Evolutionary conservation across 2,113 vertebrate species (phyloP), one percentile per base, ranked within the genome.

Genomic region (Brachyistius frenatus): DNA sequence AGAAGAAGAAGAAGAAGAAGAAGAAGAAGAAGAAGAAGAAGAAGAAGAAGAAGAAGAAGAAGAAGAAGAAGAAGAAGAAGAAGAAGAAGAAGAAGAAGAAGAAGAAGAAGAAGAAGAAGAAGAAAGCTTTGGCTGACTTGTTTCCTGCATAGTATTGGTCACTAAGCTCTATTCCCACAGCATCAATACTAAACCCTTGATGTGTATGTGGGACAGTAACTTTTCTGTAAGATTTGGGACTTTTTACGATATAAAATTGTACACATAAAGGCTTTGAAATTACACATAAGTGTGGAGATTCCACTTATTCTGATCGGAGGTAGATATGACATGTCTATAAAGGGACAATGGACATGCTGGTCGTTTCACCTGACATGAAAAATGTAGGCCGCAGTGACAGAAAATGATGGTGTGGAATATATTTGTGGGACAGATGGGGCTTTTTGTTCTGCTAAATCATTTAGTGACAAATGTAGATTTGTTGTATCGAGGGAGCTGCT

Each of bases 361-460:
- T 44, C 41, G 41, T 44, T 41, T 5, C 6, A 7, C 9, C 5
- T 6, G 41, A 44, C 3, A 44, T 13, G 9, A n/a, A 56, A 50
- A 32, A 60, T 30, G 5, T 5, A 58, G 13, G 36, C 41, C 3
- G 2, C 0, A 4, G 11, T 30, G 32, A 36, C 56, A 37, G 1
- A 5, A 68, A 66, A 23, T 7, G 2, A 52, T 62, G 11, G 32
- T 41, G 15, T 58, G 3, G 0, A 62, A 53, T 50, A 49, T 15
- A 52, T 72, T 79, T 54, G 9, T 41, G 46, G n/a, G 49, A 55
- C 44, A 73, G 73, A 67, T 66, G 57, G 7, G 30, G 52, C 50
- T 4, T 39, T 50, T 66, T 33, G 16, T 68, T 50, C 3, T 46
- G 2, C 58, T 41, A 56, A 66, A 76, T 74, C 62, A 58, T 44